Conservation (phyloP, 2,888 invertebrate genomes). For the Tyria jacobaeae region DNA sequence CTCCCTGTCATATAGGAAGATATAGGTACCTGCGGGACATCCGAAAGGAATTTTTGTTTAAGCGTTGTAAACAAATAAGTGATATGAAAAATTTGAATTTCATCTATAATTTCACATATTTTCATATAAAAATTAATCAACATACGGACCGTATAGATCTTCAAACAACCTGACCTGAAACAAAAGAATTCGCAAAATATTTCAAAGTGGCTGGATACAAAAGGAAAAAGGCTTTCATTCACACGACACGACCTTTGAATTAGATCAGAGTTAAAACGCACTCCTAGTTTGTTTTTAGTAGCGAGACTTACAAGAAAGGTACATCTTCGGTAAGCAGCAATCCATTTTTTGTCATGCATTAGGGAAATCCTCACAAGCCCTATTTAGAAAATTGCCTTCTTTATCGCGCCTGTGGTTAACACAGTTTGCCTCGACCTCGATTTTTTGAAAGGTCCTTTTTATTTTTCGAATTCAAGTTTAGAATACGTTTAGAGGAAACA, state of each 20-base stretch:
- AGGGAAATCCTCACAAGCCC: conserved; percentile 79
- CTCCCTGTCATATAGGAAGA: too few relatives aligned
- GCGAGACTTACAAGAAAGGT: conserved; percentile 50
- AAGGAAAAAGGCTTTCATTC: conserved; percentile 37
- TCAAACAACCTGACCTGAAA: neutral
- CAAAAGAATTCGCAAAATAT: conserved; percentile 28
- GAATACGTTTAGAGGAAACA: conserved; percentile 39
- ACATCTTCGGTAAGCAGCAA: conserved; percentile 65
- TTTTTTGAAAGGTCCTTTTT: conserved; percentile 44
- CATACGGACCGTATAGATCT: neutral
- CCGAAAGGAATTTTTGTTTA: too few relatives aligned
- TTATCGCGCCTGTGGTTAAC: conserved; percentile 77
- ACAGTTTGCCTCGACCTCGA: conserved; percentile 59
- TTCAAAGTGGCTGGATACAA: conserved; percentile 31
- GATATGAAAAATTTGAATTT: too few relatives aligned
- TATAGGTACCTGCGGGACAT: too few relatives aligned
- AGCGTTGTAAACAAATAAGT: too few relatives aligned
- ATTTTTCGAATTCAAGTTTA: conserved; percentile 61
- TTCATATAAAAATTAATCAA: neutral
- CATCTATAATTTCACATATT: too few relatives aligned
- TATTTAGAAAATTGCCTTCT: conserved; percentile 82
- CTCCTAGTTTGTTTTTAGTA: conserved; percentile 28
- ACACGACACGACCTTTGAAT: conserved; percentile 32
- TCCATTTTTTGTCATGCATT: conserved; percentile 80
- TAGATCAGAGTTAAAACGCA: conserved; percentile 37